Base-by-base conservation (phyloP, 2,888 invertebrate species). In the Hypolimnas misippus region DNA sequence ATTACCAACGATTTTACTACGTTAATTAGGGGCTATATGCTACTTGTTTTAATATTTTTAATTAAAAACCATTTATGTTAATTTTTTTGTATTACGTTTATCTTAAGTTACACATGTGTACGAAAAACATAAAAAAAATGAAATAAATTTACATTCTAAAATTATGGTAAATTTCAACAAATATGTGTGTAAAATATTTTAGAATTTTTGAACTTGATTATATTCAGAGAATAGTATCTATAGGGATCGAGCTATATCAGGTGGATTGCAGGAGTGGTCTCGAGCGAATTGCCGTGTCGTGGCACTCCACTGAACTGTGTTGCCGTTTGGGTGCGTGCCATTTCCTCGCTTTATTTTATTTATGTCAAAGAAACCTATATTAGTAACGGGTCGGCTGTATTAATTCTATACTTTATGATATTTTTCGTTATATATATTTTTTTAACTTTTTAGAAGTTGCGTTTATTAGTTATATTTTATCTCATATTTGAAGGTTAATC, bases 261-360 rank as follows among this genome's bases (percentile, higher is more conserved):
- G 71, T 70, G 71, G 29, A n/a, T n/a, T 68, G 60, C 51, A 29
- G 40, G 35, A 52, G 69, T 66, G 64, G 66, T 72, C 66, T 66
- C 68, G 46, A 65, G 68, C 57, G 70, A 63, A 63, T 59, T 62
- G 69, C 64, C 59, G 63, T 66, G 65, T 67, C 66, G 65, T 67
- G 62, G 66, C 66, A 64, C 68, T 67, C 52, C 38, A 62, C 63
- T 71, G 67, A 69, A 69, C 74, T 68, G 69, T 68, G 70, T 73
- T 73, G 71, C 73, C 69, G 74, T 72, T 71, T 77, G 76, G 78
- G 77, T 76, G 76, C 75, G 76, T 79, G 81, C 80, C 79, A 80
- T 79, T 74, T 76, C 70, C 73, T 74, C 69, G 71, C 70, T 75
- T 74, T 73, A 71, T 74, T 76, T 76, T 76, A 75, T 76, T 74